phyloP scores from a whole-genome alignment of 2,888 invertebrate species.

The Pomacea canaliculata region DNA sequence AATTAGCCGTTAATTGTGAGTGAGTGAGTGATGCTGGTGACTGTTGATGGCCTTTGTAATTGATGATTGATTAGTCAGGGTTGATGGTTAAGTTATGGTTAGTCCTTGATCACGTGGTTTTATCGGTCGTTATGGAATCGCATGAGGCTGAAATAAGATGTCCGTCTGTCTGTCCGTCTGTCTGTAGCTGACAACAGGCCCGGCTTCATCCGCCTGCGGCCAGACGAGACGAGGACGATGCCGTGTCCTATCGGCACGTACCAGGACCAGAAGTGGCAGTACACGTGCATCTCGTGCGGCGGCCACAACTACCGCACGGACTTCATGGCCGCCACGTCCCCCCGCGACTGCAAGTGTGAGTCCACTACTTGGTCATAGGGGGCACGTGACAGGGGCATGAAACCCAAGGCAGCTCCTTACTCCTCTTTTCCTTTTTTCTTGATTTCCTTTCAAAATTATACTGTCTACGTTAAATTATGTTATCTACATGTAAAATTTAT shows the following conservation, averaged over 20 bases:
- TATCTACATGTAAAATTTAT: too few species aligned
- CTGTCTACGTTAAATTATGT: too few species aligned
- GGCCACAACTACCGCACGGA: constrained; percentile 31
- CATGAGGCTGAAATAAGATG: too few species aligned
- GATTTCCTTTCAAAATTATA: too few species aligned
- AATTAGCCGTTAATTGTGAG: background rate
- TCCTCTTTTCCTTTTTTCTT: too few species aligned
- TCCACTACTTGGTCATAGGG: background rate
- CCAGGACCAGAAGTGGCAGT: constrained; percentile 32
- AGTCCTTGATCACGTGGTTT: too few species aligned
- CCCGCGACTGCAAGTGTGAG: constrained; percentile 36
- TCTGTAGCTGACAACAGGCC: constrained; percentile 32
- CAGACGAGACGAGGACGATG: constrained; percentile 27
- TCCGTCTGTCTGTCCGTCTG: too few species aligned
- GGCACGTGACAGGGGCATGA: too few species aligned
- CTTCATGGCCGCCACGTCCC: constrained; percentile 19
- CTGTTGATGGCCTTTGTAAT: background rate
- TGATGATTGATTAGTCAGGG: background rate
- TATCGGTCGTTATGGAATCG: too few species aligned
- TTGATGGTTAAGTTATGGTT: too few species aligned
- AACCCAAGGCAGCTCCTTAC: too few species aligned
- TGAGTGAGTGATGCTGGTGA: too few species aligned
- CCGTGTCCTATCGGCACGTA: constrained; percentile 34
- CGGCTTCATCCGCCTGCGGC: constrained; percentile 22
- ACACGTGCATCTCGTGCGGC: constrained; percentile 28